Percentiles rank a stretch among this genome's conserved stretches.
Conservation (phyloP, 2,888 invertebrate species). For the Pyrochroa serraticornis region DNA sequence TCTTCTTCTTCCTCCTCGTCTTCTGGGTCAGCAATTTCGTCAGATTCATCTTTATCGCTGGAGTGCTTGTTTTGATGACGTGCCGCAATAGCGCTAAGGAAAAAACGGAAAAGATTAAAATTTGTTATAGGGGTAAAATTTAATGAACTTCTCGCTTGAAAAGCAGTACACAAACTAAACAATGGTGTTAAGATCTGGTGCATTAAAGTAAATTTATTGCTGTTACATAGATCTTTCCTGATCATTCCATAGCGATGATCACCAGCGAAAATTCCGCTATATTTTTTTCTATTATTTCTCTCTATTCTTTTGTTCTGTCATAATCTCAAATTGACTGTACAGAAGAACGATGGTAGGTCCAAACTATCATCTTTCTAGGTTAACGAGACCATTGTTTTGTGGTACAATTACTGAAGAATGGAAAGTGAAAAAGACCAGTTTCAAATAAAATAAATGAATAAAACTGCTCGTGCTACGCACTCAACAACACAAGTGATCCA, state of each 20-base stretch:
- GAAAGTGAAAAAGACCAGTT: conserved; percentile 9
- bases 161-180: conserved; percentile 2
- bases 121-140: neutral
- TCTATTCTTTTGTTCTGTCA: neutral
- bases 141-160: neutral
- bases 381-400: too few relatives aligned
- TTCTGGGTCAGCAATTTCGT: conserved; percentile 35
- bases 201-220: conserved; percentile 6
- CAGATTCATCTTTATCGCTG: conserved; percentile 35
- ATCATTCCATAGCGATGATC: conserved; percentile 7
- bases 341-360: neutral
- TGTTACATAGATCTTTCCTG: conserved; percentile 2
- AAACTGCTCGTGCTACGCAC: conserved; percentile 4
- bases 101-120: conserved; percentile 14
- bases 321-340: neutral
- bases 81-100: conserved; percentile 46
- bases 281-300: neutral
- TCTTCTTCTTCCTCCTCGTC: conserved; percentile 44
- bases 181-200: conserved; percentile 8
- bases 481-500: conserved; percentile 19
- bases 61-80: conserved; percentile 24
- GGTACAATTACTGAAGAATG: conserved; percentile 1
- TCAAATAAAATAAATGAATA: conserved; percentile 18
- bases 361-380: neutral
- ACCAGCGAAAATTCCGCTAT: neutral